phyloP scores from a whole-genome alignment of 1,140 invertebrate genomes.

The Platyscapa corneri region DNA sequence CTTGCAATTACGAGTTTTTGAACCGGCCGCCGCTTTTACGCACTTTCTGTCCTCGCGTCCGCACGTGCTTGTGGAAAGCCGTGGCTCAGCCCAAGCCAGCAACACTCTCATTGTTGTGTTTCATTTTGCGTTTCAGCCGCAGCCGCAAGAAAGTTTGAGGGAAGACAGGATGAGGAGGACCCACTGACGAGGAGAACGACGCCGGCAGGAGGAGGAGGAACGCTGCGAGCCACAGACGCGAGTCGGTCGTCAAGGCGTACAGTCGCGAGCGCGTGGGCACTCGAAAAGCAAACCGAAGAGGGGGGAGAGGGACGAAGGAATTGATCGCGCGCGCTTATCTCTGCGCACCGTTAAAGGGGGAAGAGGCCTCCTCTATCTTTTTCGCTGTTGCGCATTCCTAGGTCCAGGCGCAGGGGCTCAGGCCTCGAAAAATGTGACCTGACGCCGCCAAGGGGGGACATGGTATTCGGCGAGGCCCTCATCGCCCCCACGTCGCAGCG shows the following conservation, averaged over 20 bases:
- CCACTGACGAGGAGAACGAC: neutral
- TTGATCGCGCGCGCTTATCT: slow-evolving; percentile 15
- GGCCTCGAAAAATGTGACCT: neutral
- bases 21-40: no score
- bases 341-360: neutral
- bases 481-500: no score
- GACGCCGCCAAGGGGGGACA: neutral
- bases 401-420: neutral
- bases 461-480: neutral
- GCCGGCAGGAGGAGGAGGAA: neutral
- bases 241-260: neutral
- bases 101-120: neutral
- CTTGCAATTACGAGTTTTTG: no score
- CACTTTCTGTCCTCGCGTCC: no score
- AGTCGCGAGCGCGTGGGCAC: slow-evolving; percentile 6
- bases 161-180: neutral
- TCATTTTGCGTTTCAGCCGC: neutral
- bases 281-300: neutral
- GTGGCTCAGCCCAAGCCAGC: no score
- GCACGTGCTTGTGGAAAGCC: neutral
- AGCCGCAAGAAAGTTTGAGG: neutral
- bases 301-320: neutral
- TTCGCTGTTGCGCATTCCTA: neutral
- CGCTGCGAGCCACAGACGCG: neutral
- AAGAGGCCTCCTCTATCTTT: neutral